Evolutionary conservation across 2,113 vertebrate species (phyloP).

Genomic region (Psittacula cyanocephala): DNA sequence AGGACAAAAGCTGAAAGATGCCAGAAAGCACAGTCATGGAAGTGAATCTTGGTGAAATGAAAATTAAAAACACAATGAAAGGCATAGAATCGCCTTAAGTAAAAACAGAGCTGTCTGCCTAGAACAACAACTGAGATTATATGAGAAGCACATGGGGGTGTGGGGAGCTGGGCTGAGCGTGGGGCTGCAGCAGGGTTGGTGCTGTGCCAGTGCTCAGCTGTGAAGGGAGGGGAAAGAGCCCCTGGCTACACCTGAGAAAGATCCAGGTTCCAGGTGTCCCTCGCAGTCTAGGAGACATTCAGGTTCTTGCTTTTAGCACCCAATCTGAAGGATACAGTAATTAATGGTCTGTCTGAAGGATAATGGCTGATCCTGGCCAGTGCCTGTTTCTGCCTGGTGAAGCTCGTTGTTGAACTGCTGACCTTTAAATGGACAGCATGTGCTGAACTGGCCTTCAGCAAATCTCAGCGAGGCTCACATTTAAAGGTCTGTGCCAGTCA

Average conservation of each 20-base stretch:
- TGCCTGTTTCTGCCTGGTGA: not conserved
- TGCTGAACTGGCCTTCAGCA: not conserved
- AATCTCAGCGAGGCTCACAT: not conserved
- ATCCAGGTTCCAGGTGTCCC: not conserved
- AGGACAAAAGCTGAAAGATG: conserved; percentile 39
- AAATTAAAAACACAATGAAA: conserved; percentile 44
- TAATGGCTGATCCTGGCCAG: not conserved
- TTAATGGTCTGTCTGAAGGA: not conserved
- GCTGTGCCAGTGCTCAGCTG: fast-evolving
- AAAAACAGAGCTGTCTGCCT: not conserved
- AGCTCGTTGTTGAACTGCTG: not conserved
- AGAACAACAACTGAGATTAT: not conserved
- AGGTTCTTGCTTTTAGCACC: not conserved
- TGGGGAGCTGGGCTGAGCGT: not conserved
- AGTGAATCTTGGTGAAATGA: conserved; percentile 5
- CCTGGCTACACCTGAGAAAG: not conserved
- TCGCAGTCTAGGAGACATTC: fast-evolving
- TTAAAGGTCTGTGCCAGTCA: not conserved
- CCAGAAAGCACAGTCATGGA: not conserved
- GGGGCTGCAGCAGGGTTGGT: not conserved
- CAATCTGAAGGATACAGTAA: not conserved
- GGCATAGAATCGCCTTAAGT: conserved; percentile 1
- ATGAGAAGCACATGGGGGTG: not conserved
- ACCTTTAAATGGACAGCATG: not conserved
- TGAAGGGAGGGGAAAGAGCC: too few relatives aligned